These are phyloP conservation scores for Clepsis dumicolana DNA, from an alignment of 2,888 invertebrate species.

Conservation along the genomic window DNA sequence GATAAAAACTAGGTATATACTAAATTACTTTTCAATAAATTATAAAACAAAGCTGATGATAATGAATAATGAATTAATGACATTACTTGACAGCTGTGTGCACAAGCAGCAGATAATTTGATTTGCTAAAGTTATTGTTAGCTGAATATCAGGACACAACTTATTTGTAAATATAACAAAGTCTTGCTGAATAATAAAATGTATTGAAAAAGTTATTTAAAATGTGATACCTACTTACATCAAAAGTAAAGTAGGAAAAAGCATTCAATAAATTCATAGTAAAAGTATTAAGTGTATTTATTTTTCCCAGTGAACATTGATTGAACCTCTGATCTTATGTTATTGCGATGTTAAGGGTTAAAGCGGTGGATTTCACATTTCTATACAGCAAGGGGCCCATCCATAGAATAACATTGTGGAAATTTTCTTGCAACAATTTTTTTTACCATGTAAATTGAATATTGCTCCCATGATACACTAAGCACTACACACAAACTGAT, in stretches of 20 bases:
- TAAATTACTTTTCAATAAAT: conserved; percentile 30
- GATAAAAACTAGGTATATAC: conserved; percentile 38
- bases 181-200: conserved; percentile 25
- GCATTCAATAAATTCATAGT: conserved; percentile 43
- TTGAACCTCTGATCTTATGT: neutral
- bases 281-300: conserved; percentile 33
- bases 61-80: no score
- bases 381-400: neutral
- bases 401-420: neutral
- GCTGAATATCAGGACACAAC: conserved; percentile 19
- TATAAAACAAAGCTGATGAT: conserved; percentile 7
- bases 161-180: conserved; percentile 40
- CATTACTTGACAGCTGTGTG: conserved; percentile 26
- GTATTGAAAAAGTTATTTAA: conserved; percentile 33
- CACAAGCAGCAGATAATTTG: conserved; percentile 18
- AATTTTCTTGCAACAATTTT: neutral
- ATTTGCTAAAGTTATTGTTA: conserved; percentile 18
- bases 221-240: conserved; percentile 42
- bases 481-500: neutral
- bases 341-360: neutral
- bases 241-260: conserved; percentile 35
- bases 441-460: neutral
- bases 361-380: neutral
- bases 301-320: neutral
- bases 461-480: neutral